Evolutionary conservation across 2,888 invertebrate genomes (phyloP).

Genomic region (Anoplius nigerrimus): DNA sequence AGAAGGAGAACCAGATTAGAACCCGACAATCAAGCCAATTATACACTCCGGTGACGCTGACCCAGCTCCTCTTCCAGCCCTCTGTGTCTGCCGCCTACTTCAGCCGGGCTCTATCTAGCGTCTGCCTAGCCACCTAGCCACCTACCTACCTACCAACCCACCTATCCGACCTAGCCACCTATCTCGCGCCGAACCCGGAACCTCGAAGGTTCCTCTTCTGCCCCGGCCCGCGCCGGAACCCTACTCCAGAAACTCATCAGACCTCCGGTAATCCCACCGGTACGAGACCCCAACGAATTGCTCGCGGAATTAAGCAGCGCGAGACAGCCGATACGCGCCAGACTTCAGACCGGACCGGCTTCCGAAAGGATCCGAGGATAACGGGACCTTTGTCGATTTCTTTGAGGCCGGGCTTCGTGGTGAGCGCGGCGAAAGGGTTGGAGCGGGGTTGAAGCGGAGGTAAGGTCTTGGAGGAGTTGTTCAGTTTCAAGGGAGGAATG

Average conservation of each 20-base stretch:
- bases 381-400: not conserved
- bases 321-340: conserved; percentile 54
- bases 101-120: conserved; percentile 51
- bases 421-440: too few relatives aligned
- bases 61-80: conserved; percentile 66
- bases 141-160: conserved; percentile 24
- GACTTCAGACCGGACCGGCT: conserved; percentile 23
- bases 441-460: too few relatives aligned
- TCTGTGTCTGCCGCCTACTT: conserved; percentile 56
- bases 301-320: conserved; percentile 67
- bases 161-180: conserved; percentile 18
- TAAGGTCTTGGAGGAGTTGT: too few relatives aligned
- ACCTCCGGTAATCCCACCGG: conserved; percentile 70
- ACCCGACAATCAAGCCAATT: conserved; percentile 74
- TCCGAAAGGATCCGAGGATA: conserved; percentile 20
- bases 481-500: too few relatives aligned
- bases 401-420: conserved; percentile 1
- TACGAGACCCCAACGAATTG: conserved; percentile 68
- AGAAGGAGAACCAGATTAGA: conserved; percentile 71
- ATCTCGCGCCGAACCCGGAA: conserved; percentile 22
- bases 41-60: conserved; percentile 73
- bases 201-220: conserved; percentile 32
- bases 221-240: conserved; percentile 54
- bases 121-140: too few relatives aligned
- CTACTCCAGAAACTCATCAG: conserved; percentile 72